Conservation (phyloP, 2,113 vertebrate genomes). For the Strigops habroptila region DNA sequence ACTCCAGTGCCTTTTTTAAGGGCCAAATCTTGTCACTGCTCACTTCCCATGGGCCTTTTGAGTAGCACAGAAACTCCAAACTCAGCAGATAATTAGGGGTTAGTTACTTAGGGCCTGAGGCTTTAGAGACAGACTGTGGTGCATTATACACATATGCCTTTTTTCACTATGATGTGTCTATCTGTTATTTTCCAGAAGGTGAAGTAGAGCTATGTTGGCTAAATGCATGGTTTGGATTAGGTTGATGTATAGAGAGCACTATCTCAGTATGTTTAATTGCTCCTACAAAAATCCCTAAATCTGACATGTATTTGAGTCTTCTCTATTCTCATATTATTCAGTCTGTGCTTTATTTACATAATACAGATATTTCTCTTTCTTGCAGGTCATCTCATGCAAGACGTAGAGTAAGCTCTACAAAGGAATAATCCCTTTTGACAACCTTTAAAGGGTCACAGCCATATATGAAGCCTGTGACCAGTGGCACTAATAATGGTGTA, state of each 20-base stretch:
- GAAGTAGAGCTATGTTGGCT: background rate
- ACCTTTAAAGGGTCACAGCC: background rate
- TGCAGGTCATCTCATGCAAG: background rate
- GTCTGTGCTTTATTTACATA: slow-evolving; percentile 36
- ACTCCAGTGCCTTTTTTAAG: slow-evolving; percentile 26
- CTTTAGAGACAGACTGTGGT: slow-evolving; percentile 27
- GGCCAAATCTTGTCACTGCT: background rate
- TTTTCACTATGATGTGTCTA: background rate
- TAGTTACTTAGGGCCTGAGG: slow-evolving; percentile 5
- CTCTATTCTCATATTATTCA: background rate
- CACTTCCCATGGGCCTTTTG: slow-evolving; percentile 40
- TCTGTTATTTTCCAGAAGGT: background rate
- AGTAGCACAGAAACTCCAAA: slow-evolving; percentile 19
- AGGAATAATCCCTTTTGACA: slow-evolving; percentile 36
- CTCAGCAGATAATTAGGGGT: slow-evolving; percentile 36
- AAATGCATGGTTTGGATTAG: slow-evolving; percentile 6
- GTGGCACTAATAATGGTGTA: background rate
- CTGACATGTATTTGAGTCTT: background rate
- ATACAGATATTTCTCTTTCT: slow-evolving; percentile 10
- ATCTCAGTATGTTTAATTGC: background rate
- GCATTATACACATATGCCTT: background rate
- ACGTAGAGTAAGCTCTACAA: background rate
- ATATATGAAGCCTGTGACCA: background rate
- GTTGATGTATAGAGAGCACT: background rate
- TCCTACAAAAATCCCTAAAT: background rate